Evolutionary conservation across 2,888 invertebrate species (phyloP), one percentile per base, ranked within the genome.

Genomic region (Argyresthia goedartella): DNA sequence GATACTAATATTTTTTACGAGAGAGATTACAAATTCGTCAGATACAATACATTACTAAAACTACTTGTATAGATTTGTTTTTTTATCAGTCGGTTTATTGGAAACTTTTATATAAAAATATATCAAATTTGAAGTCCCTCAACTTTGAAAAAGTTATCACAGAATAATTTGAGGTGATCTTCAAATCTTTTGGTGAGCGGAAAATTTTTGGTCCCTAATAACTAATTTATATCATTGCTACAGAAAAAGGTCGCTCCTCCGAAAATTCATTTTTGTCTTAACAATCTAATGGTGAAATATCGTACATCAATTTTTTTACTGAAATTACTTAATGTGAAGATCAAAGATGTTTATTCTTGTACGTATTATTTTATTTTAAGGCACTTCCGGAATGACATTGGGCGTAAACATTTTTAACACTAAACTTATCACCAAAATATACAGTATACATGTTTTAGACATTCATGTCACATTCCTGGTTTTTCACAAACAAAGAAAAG

Each of bases 71-170:
- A 9, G 9, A 25, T 33, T 46, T 13, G 25, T 15, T 48, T 48
- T 35, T 16, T 36, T 10, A 35, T 51, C 51, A 51, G 36, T 56
- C 52, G 49, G 8, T 25, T 52, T 55, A 25, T 56, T 58, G 56
- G 54, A 59, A 46, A 51, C 47, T 45, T 53, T 56, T 56, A 49
- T 48, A 55, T 49, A 52, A 51, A 52, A 57, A 54, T 57, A 55
- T 55, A 55, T 54, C 65, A 56, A 69, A 76, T 78, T 81, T 81
- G 84, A 85, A 86, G 85, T 62, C 65, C 85, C 85, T 74, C 85
- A 81, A 73, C 67, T 57, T 77, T 78, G 76, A 77, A 81, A 75
- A 84, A 81, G 73, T 79, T 86, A 86, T 86, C 85, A 86, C 85
- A 86, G 85, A 84, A 84, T 75, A 73, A 70, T 74, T 72, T 80